Percentiles rank a stretch among this genome's conserved stretches.
Evolutionary conservation across 2,797 vertebrate species (phyloP).

Genomic region (Mareca penelope): DNA sequence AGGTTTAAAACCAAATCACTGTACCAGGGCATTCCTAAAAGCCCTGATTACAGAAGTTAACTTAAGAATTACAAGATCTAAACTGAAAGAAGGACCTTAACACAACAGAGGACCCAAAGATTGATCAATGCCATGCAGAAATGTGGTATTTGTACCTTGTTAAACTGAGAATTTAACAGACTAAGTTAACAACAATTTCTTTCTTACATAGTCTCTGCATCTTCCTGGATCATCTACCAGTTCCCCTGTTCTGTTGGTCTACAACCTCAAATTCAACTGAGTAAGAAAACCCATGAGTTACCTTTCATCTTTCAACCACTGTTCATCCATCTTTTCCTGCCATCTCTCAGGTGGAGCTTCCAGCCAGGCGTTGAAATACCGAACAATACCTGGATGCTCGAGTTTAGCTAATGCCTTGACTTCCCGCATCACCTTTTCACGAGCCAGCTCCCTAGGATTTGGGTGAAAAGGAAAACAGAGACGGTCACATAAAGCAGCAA

Average conservation of each 20-base stretch:
- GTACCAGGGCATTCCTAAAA: background rate
- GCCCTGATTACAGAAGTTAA: background rate
- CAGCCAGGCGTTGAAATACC: conserved; percentile 99
- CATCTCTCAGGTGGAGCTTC: conserved; percentile 95
- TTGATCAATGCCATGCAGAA: fast-evolving
- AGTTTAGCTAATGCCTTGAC: conserved; percentile 97
- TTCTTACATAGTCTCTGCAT: background rate
- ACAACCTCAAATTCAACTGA: background rate
- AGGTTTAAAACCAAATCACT: background rate
- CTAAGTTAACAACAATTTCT: background rate
- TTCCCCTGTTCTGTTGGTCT: background rate
- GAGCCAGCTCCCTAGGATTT: conserved; percentile 86
- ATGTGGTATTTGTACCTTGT: background rate
- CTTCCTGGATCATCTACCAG: background rate
- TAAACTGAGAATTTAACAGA: background rate
- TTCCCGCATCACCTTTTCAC: conserved; percentile 98
- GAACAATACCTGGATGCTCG: conserved; percentile 96
- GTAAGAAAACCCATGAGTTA: conserved; percentile 32
- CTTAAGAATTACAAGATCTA: background rate
- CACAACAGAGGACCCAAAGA: background rate
- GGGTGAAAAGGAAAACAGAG: background rate
- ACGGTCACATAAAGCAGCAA: background rate
- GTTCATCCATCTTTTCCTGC: conserved; percentile 97
- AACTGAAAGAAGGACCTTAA: background rate
- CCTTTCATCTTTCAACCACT: conserved; percentile 95